Evolutionary conservation across 2,888 invertebrate genomes (phyloP).

Genomic region (Tyria jacobaeae): DNA sequence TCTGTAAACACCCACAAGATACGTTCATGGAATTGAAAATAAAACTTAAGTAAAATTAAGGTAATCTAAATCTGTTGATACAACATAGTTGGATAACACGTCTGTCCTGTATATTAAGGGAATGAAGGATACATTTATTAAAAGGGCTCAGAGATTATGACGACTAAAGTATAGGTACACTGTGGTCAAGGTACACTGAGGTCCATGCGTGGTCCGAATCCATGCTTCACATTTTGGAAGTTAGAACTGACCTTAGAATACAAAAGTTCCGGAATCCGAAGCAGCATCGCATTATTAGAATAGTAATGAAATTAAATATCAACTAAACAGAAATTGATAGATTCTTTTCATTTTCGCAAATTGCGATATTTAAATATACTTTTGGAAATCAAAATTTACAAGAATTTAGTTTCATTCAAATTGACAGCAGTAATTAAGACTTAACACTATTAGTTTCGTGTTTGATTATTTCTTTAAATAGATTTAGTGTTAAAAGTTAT

Average conservation of each 20-base stretch:
- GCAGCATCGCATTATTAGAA: constrained; percentile 85
- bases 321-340: constrained; percentile 51
- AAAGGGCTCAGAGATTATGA: constrained; percentile 2
- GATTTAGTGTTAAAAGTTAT: constrained; percentile 30
- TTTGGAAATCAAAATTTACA: constrained; percentile 25
- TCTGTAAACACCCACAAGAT: constrained; percentile 83
- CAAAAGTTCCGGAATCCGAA: constrained; percentile 83
- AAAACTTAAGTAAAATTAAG: constrained; percentile 22
- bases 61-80: constrained; percentile 51
- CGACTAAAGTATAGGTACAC: constrained; percentile 33
- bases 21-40: constrained; percentile 53
- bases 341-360: constrained; percentile 28
- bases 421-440: constrained; percentile 36
- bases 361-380: constrained; percentile 27
- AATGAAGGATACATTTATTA: constrained; percentile 33
- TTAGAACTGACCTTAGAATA: constrained; percentile 83
- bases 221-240: constrained; percentile 73
- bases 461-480: constrained; percentile 59
- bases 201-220: constrained; percentile 80
- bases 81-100: constrained; percentile 43
- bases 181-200: constrained; percentile 63
- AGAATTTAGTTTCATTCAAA: constrained; percentile 38
- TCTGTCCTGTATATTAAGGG: constrained; percentile 48
- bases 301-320: constrained; percentile 73
- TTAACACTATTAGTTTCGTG: constrained; percentile 55